Evolutionary conservation across 2,888 invertebrate species (phyloP), one percentile per base, ranked within the genome.

Genomic region (Trypoxylon attenuatum): DNA sequence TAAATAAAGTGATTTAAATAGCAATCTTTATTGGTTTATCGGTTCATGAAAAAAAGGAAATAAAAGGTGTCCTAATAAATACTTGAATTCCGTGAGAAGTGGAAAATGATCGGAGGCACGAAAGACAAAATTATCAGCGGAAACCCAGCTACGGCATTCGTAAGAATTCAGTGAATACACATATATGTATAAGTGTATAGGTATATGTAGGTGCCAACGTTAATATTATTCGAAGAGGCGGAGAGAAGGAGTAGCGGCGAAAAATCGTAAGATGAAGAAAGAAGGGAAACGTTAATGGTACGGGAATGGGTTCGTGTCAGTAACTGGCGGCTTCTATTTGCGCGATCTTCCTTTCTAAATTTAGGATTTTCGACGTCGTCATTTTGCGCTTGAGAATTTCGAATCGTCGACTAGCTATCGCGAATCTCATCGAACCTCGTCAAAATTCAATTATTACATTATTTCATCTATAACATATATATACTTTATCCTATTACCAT

Each of bases 281-380:
- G 53, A 46, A 43, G 45, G 52, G 45, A 55, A 45, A 27, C 46
- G 47, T 45, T 13, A 22, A 23, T 42, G 54, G 38, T 60, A 54
- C 56, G 55, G 66, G 58, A 65, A 71, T 66, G 71, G 61, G 52
- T 42, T 45, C 56, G 60, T 69, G 73, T 74, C 73, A 74, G 47
- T 71, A 74, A 74, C 73, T 73, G 73, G 70, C 47, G 52, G 29
- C 69, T 74, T 72, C 78, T 76, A 79, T 78, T 78, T 75, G 63
- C 64, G 64, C 63, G 68, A 76, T 75, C 71, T 71, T 29, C n/a
- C n/a, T n/a, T 68, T 73, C 79, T 79, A 79, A 76, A 67, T 79
- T 79, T 79, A 79, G 73, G 65, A 53, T 54, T 51, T 53, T 62
- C 65, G 53, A 72, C 71, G 66, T 77, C 67, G 74, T 71, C 75